Evolutionary conservation across 2,113 vertebrate genomes (phyloP).

Genomic region (Gallinago undulata): DNA sequence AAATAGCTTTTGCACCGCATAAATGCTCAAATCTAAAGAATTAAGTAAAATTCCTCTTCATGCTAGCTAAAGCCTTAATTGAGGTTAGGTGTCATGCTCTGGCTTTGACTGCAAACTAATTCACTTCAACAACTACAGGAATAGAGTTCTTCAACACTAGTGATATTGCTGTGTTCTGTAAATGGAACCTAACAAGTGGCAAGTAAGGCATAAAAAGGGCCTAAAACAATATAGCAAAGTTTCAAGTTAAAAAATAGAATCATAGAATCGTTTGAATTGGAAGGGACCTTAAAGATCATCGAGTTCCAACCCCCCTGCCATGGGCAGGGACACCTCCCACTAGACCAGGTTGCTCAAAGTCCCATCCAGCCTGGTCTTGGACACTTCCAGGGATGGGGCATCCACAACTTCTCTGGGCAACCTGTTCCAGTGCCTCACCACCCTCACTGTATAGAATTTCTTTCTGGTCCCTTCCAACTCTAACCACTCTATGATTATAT

Average conservation of each 20-base stretch:
- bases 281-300: no score
- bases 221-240: not conserved
- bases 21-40: not conserved
- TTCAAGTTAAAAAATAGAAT: not conserved
- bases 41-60: not conserved
- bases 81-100: not conserved
- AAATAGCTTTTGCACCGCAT: not conserved
- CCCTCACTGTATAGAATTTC: no score
- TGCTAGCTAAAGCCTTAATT: not conserved
- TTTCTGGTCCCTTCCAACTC: no score
- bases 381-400: no score
- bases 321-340: no score
- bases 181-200: not conserved
- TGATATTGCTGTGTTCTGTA: not conserved
- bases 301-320: no score
- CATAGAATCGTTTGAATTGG: no score
- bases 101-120: conserved; percentile 4
- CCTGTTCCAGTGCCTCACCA: no score
- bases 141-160: not conserved
- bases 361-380: no score
- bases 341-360: no score
- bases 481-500: no score
- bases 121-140: conserved; percentile 52
- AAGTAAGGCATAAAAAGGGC: not conserved
- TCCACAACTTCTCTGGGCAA: no score